Conservation (phyloP, 1,140 invertebrate genomes). For the Forficula auricularia region DNA sequence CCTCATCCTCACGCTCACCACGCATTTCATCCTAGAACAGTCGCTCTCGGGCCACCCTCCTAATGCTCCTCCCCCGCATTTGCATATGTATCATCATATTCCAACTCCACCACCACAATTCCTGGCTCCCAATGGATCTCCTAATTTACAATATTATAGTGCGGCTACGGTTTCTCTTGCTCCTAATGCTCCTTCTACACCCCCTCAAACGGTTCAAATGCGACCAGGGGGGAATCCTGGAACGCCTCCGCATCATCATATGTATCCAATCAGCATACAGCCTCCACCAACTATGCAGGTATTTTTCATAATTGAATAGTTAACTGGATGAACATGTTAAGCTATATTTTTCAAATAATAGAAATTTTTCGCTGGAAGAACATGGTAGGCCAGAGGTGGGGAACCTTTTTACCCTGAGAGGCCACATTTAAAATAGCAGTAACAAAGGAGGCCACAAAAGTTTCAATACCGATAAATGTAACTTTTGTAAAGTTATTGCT, state of each 20-base stretch:
- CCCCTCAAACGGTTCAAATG: conserved; percentile 12
- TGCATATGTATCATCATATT: conserved; percentile 24
- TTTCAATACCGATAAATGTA: no score
- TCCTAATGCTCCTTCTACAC: conserved; percentile 16
- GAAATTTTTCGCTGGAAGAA: no score
- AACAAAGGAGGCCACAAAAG: no score
- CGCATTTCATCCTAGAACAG: conserved; percentile 15
- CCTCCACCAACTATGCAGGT: conserved; percentile 12
- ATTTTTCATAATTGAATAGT: no score
- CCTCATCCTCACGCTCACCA: conserved; percentile 31
- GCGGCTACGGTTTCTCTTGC: conserved; percentile 10
- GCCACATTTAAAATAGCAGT: no score
- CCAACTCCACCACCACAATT: conserved; percentile 23
- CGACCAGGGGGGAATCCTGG: conserved; percentile 1
- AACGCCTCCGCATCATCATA: conserved; percentile 10
- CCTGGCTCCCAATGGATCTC: conserved; percentile 8
- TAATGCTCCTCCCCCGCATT: conserved; percentile 5
- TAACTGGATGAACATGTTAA: no score
- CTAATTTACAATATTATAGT: conserved; percentile 11
- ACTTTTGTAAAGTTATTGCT: no score
- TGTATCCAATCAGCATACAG: conserved; percentile 6
- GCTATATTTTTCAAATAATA: no score
- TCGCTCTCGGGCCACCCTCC: conserved; percentile 6
- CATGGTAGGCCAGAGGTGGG: no score
- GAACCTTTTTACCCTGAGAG: no score